phyloP scores from a whole-genome alignment of 2,888 invertebrate species.

The Nycteola revayana region DNA sequence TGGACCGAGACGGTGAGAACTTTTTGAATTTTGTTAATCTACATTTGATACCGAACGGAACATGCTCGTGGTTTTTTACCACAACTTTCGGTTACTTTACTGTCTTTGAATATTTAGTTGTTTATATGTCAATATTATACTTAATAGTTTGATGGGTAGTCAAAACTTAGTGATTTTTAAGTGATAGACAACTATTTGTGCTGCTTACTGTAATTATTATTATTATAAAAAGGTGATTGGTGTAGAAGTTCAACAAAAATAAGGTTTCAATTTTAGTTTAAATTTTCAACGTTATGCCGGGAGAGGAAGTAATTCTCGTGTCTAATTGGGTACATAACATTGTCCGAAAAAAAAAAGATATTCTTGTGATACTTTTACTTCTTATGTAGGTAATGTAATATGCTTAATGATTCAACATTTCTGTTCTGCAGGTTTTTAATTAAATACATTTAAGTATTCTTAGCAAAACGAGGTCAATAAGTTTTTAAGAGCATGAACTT shows the following conservation, averaged over 20 bases:
- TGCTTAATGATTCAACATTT: too few species aligned
- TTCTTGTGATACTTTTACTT: too few species aligned
- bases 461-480: conserved; percentile 24
- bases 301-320: too few species aligned
- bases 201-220: too few species aligned
- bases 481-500: conserved; percentile 24
- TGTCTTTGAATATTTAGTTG: conserved; percentile 27
- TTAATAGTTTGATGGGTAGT: conserved; percentile 7
- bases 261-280: too few species aligned
- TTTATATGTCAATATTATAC: conserved; percentile 20
- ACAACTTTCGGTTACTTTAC: conserved; percentile 44
- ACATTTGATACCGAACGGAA: conserved; percentile 70
- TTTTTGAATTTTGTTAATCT: conserved; percentile 66
- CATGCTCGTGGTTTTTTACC: conserved; percentile 54
- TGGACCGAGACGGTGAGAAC: conserved; percentile 78
- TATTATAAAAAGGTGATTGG: too few species aligned
- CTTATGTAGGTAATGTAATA: too few species aligned
- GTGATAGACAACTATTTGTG: too few species aligned
- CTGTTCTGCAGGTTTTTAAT: conserved; percentile 24
- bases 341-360: too few species aligned
- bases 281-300: too few species aligned
- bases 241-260: too few species aligned
- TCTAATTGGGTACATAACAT: too few species aligned
- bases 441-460: conserved; percentile 17
- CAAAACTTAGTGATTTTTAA: neutral